Base-by-base conservation (phyloP, 2,797 vertebrate genomes). In the Cryptoblepharus egeriae region DNA sequence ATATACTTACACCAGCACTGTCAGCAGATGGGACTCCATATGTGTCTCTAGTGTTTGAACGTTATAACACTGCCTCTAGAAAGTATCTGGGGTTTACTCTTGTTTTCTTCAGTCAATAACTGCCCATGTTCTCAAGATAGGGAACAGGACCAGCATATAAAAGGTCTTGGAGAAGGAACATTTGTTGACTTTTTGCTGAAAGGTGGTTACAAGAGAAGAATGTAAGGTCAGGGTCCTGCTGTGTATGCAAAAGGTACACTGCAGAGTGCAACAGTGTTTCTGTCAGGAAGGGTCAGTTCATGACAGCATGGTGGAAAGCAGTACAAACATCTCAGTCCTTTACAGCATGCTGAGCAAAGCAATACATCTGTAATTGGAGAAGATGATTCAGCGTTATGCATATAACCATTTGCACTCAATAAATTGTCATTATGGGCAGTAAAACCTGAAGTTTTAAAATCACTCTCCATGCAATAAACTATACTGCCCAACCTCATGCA, bases 31-130 rank as follows among this genome's bases (percentile, higher is more conserved):
- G 58, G 72, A 32, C 22, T 32, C 45, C 7, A 7, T 18, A 57
- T 73, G 39, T 24, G 35, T n/a, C n/a, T n/a, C n/a, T n/a, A n/a
- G n/a, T n/a, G n/a, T n/a, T n/a, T n/a, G n/a, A n/a, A n/a, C n/a
- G n/a, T n/a, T n/a, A n/a, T 0, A 0, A 24, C 0, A 1, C 3
- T 77, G 75, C 35, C 12, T 1, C 15, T 0, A 9, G 22, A 57
- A 45, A 3, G 7, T 52, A n/a, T 28, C 11, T 28, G 10, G 3
- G 37, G 69, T 52, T 75, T 61, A 12, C 57, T 71, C 45, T n/a
- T 39, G 30, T 60, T 73, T 37, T 64, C n/a, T 45, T 68, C 16
- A 55, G 71, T 55, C 45, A 0, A 0, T 61, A 12, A 65, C 28
- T 37, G 55, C 39, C 28, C 0, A 35, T 0, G 9, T 45, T 70